Evolutionary conservation across 2,888 invertebrate genomes (phyloP).

Genomic region (Proisotoma minuta): DNA sequence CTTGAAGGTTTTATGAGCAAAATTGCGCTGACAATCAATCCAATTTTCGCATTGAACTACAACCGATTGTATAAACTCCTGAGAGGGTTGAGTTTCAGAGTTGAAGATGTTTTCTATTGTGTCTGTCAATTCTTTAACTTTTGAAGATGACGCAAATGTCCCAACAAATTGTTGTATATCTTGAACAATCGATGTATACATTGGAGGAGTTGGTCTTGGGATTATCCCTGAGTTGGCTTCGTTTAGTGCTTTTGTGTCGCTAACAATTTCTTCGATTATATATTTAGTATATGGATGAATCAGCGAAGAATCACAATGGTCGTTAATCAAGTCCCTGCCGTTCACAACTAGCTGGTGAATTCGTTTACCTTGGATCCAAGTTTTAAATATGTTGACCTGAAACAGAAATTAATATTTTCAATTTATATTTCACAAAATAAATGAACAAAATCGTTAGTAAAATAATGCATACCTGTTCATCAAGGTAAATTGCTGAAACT

Average conservation of each 20-base stretch:
- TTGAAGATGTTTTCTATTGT: conserved; percentile 17
- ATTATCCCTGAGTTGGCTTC: conserved; percentile 40
- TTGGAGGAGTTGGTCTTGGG: conserved; percentile 45
- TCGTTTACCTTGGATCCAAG: conserved; percentile 35
- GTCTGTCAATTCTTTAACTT: conserved; percentile 27
- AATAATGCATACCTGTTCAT: conserved; percentile 61
- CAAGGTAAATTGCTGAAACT: conserved; percentile 65
- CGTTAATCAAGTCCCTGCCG: conserved; percentile 26
- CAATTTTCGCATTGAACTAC: conserved; percentile 36
- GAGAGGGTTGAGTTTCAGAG: neutral
- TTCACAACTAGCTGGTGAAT: conserved; percentile 28
- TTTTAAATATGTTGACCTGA: too few relatives aligned
- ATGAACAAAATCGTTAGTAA: too few relatives aligned
- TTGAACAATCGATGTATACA: conserved; percentile 49
- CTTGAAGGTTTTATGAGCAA: conserved; percentile 36
- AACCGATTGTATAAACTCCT: conserved; percentile 24
- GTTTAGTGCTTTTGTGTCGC: conserved; percentile 4
- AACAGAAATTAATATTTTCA: too few relatives aligned
- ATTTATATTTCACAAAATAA: too few relatives aligned
- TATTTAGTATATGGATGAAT: conserved; percentile 28
- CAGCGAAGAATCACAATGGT: conserved; percentile 19
- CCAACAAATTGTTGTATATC: conserved; percentile 56
- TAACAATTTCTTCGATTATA: conserved; percentile 18
- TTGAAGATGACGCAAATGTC: conserved; percentile 48
- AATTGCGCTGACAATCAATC: conserved; percentile 40